Conservation (phyloP, 2,888 invertebrate genomes). For the Geotrupes spiniger region DNA sequence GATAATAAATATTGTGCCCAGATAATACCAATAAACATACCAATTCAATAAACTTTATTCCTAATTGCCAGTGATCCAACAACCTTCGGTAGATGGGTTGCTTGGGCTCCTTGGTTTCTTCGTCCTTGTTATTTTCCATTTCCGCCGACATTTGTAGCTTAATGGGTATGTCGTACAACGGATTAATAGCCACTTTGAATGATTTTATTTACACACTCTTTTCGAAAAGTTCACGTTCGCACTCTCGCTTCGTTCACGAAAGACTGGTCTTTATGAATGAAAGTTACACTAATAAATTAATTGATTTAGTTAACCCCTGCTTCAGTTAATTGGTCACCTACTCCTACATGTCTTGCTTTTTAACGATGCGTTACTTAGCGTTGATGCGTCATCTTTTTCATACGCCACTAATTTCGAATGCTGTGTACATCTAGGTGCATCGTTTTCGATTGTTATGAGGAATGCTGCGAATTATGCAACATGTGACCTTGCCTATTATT, state of each 20-base stretch:
- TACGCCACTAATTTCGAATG: too few species aligned
- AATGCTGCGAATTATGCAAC: too few species aligned
- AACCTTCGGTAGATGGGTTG: slow-evolving; percentile 48
- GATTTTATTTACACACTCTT: not conserved
- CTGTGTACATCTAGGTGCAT: too few species aligned
- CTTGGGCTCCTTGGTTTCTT: slow-evolving; percentile 53
- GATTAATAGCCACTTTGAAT: slow-evolving; percentile 32
- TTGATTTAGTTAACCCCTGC: slow-evolving; percentile 24
- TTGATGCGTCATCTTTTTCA: slow-evolving; percentile 19
- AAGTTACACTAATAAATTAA: slow-evolving; percentile 20
- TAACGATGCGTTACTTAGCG: slow-evolving; percentile 7
- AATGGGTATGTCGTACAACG: slow-evolving; percentile 45
- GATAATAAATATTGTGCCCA: not conserved
- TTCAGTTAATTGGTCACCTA: slow-evolving; percentile 23
- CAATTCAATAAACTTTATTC: slow-evolving; percentile 61
- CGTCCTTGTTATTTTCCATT: slow-evolving; percentile 50
- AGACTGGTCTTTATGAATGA: not conserved
- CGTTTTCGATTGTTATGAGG: not conserved
- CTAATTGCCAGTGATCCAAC: slow-evolving; percentile 58
- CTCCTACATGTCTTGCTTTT: slow-evolving; percentile 23
- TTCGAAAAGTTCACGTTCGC: not conserved
- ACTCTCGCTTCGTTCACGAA: slow-evolving; percentile 7
- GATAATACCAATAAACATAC: slow-evolving; percentile 59
- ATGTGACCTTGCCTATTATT: too few species aligned
- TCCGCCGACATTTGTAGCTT: slow-evolving; percentile 56